Percentiles rank a stretch among this genome's conserved stretches.
Evolutionary conservation across 2,888 invertebrate species (phyloP).

Genomic region (Rhorus exstirpatorius): DNA sequence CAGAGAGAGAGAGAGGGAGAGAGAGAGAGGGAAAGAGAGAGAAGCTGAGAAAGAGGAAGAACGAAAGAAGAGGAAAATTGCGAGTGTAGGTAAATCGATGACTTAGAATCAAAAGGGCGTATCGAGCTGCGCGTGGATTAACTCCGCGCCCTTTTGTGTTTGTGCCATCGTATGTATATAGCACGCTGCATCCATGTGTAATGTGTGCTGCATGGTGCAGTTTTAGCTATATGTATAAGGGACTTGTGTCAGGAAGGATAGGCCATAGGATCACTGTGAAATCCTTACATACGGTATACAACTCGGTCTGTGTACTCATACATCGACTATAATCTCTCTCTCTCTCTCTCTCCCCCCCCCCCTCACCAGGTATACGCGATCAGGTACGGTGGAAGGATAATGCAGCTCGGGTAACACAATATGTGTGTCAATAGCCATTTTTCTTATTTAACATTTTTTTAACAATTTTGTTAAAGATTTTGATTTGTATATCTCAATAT

Average conservation of each 20-base stretch:
- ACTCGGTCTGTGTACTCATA: conserved; percentile 23
- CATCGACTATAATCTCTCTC: conserved; percentile 22
- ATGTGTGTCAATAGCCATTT: conserved; percentile 28
- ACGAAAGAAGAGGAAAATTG: conserved; percentile 17
- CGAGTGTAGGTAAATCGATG: conserved; percentile 26
- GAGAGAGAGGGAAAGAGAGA: conserved; percentile 45
- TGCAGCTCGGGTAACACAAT: conserved; percentile 3
- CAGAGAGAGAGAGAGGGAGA: conserved; percentile 60
- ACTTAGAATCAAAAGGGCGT: conserved; percentile 28
- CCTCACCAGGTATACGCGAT: neutral
- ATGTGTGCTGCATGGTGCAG: conserved; percentile 37
- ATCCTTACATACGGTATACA: conserved; percentile 28
- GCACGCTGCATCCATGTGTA: conserved; percentile 30
- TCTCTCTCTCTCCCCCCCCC: too few species aligned
- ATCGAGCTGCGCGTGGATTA: neutral
- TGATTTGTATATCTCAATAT: too few species aligned
- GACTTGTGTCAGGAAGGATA: conserved; percentile 35
- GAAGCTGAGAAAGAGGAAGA: conserved; percentile 29
- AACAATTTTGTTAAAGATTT: neutral
- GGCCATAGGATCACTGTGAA: conserved; percentile 57
- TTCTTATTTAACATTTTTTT: neutral
- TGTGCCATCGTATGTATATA: conserved; percentile 19
- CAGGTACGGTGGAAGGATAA: neutral
- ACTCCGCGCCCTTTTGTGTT: conserved; percentile 20
- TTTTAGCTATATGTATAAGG: conserved; percentile 21